These are phyloP conservation scores for Fregata magnificens DNA, from an alignment of 2,113 vertebrate genomes.

Conservation along the genomic window DNA sequence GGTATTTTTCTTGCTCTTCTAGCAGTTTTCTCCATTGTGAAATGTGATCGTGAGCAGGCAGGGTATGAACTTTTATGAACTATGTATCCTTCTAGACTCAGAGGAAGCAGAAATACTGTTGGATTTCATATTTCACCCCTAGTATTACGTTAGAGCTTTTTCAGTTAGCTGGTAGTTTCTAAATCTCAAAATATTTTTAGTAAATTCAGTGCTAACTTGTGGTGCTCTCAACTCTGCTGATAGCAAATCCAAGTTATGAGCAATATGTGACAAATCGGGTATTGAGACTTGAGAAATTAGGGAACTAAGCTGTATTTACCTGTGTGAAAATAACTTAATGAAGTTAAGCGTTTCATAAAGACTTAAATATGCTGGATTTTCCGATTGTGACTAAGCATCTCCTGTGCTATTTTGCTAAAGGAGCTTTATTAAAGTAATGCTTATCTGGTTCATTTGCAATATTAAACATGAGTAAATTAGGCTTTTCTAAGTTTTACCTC, in stretches of 20 bases:
- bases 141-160: background rate
- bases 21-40: background rate
- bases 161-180: background rate
- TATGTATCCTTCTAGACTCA: background rate
- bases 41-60: background rate
- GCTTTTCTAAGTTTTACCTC: background rate
- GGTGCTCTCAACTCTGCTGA: background rate
- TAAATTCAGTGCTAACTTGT: background rate
- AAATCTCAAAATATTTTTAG: background rate
- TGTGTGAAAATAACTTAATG: background rate
- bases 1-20: background rate
- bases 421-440: constrained; percentile 26
- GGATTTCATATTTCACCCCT: background rate
- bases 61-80: background rate
- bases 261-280: background rate
- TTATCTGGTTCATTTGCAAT: background rate
- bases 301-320: constrained; percentile 30
- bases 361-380: background rate
- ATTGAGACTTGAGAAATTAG: background rate
- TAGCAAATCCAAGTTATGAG: background rate
- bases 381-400: background rate
- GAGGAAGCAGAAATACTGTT: background rate
- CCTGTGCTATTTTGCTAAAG: background rate
- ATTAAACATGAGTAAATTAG: background rate
- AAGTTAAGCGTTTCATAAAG: constrained; percentile 11